Percentiles rank a stretch among this genome's conserved stretches.
Conservation (phyloP, 2,797 vertebrate species). For the Galago senegalensis region DNA sequence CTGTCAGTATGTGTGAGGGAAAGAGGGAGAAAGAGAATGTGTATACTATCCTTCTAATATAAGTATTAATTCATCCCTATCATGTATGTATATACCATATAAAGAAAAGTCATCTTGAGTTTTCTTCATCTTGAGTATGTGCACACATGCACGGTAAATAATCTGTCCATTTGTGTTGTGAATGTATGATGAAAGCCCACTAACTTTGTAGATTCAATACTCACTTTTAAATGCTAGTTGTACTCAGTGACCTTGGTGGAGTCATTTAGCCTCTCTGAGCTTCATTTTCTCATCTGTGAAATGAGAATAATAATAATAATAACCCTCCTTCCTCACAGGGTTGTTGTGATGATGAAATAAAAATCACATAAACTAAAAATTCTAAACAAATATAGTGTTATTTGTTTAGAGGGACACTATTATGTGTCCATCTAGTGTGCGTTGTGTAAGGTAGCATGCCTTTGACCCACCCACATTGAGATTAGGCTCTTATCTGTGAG, state of each 20-base stretch:
- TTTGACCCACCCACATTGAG: constrained; percentile 38
- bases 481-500: constrained; percentile 35
- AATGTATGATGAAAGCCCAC: constrained; percentile 11
- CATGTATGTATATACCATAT: background rate
- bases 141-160: constrained; percentile 31
- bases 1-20: background rate
- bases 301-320: constrained; percentile 36
- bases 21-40: background rate
- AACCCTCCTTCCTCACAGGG: background rate
- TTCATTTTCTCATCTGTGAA: constrained; percentile 65
- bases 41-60: constrained; percentile 18
- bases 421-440: background rate
- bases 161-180: constrained; percentile 48
- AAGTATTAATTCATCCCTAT: constrained; percentile 37
- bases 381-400: constrained; percentile 42
- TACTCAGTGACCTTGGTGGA: constrained; percentile 63
- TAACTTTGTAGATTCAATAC: constrained; percentile 57
- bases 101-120: constrained; percentile 70
- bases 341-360: constrained; percentile 65
- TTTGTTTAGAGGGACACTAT: background rate
- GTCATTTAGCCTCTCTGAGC: constrained; percentile 49
- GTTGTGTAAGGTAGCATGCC: background rate
- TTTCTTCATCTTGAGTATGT: constrained; percentile 62
- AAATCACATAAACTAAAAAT: constrained; percentile 51
- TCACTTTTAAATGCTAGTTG: constrained; percentile 50